Evolutionary conservation across 2,888 invertebrate species (phyloP), one percentile per base, ranked within the genome.

Genomic region (Amphimallon solstitiale): DNA sequence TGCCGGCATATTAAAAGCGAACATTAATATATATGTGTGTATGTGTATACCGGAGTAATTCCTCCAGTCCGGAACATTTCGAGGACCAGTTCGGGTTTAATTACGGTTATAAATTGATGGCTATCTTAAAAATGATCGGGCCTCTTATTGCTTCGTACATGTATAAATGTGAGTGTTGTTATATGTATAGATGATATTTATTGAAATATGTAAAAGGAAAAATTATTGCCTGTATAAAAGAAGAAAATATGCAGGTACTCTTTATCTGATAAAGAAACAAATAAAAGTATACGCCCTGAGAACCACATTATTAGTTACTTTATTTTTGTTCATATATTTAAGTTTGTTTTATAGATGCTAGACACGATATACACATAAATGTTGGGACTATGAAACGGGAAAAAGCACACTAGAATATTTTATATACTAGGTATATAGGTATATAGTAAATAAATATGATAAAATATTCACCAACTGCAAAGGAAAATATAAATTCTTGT

Each of bases 181-280:
- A 29, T 29, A 29, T 29, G 29, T 34, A 51, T 35, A 51, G 51
- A 51, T 51, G 51, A 51, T 51, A 51, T 51, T 51, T 51, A 51
- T 51, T 51, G 51, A 51, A 51, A 51, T 35, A 49, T 14, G 14
- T 49, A 49, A 29, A 48, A 48, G 29, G 23, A 49, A 51, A 21
- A 17, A 51, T 51, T 34, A 34, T 15, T 14, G 15, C 51, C 0
- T 9, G 15, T 51, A 51, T 51, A 51, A 17, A 35, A 23, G 56
- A 23, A 9, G 56, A 40, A 56, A 40, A 21, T 23, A 56, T 40
- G 54, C 38, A 40, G 40, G 38, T 54, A 14, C 10, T 40, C 40
- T 23, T 21, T 56, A 56, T 56, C 56, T 56, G 56, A 56, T 56
- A 56, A 56, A 9, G 14, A 56, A 40, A 40, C 12, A 56, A 56